Base-by-base conservation (phyloP, 1,140 invertebrate species). In the Apis cerana region DNA sequence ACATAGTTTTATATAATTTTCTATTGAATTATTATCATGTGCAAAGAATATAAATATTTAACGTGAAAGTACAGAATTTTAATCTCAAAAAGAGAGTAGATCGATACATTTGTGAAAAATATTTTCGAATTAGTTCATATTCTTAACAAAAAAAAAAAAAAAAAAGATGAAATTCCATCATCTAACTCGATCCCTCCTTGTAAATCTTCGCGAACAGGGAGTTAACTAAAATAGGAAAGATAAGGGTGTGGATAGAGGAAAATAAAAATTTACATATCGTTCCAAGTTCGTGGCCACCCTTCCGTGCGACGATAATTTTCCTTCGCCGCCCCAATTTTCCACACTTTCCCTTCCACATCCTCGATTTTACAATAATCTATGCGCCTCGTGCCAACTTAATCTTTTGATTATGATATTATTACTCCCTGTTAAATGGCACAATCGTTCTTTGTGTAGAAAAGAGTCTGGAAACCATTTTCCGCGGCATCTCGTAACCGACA, bases 221-320 rank as follows among this genome's bases (percentile, higher is more conserved):
- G 0, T 59, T 59, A 11, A 43, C 17, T 21, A 11, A 59, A 59
- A 59, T 4, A 59, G 21, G 19, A 59, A 11, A n/a, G 11, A 12
- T 11, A 12, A 21, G 9, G 58, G 17, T 21, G 56, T 58, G 58
- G 54, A 72, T 58, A 13, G 19, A 23, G 8, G 33, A 19, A 11
- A 48, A 59, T 59, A 48, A 19, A 74, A 48, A 59, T 59, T 61
- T 74, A 59, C 56, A 48, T 59, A 48, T 61, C 56, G 71, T 48
- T 33, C 13, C 19, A 74, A 74, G 13, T 58, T 74, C 19, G 15
- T 48, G 50, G 52, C 50, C 21, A 12, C 56, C 17, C 1, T 43
- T 17, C 56, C 19, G 2, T 9, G 7, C 5, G 10, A 74, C 33
- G 33, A 74, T 74, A 12, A 74, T 74, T 74, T n/a, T 43, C 19